These are phyloP conservation scores for Poecilia velifera DNA, from an alignment of 2,797 vertebrate genomes.

Conservation along the genomic window DNA sequence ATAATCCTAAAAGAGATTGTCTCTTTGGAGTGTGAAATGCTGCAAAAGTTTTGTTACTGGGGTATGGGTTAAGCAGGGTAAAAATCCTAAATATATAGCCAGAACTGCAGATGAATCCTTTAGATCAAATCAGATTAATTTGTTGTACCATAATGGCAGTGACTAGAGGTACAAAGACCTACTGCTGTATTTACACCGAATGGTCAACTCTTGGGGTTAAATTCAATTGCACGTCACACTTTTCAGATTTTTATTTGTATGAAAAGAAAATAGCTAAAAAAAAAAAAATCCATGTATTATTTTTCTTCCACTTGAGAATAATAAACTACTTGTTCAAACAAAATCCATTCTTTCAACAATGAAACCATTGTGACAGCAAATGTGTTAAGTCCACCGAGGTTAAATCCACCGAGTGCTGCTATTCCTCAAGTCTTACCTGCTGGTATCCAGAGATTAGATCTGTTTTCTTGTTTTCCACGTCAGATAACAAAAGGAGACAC, in stretches of 20 bases:
- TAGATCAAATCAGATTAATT: not conserved
- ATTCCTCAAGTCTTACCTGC: conserved; percentile 1
- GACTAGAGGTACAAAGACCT: not conserved
- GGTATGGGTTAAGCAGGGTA: not conserved
- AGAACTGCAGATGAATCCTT: not conserved
- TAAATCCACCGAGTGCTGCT: not conserved
- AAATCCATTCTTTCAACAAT: not conserved
- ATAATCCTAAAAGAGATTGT: not conserved
- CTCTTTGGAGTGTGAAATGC: not conserved
- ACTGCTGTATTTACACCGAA: not conserved
- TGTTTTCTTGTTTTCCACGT: conserved; percentile 14
- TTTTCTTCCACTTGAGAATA: not conserved
- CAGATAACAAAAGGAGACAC: conserved; percentile 19
- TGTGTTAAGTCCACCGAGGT: not conserved
- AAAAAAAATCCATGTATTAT: not conserved
- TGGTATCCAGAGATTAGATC: conserved; percentile 15
- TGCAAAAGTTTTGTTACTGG: not conserved
- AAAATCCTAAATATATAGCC: not conserved
- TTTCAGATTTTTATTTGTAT: not conserved
- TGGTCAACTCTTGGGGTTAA: not conserved
- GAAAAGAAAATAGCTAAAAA: not conserved
- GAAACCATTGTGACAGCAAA: not conserved
- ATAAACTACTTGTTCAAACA: not conserved
- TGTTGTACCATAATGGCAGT: not conserved
- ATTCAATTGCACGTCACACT: not conserved